Evolutionary conservation across 1,140 invertebrate genomes (phyloP).

Genomic region (Scylla paramamosain): DNA sequence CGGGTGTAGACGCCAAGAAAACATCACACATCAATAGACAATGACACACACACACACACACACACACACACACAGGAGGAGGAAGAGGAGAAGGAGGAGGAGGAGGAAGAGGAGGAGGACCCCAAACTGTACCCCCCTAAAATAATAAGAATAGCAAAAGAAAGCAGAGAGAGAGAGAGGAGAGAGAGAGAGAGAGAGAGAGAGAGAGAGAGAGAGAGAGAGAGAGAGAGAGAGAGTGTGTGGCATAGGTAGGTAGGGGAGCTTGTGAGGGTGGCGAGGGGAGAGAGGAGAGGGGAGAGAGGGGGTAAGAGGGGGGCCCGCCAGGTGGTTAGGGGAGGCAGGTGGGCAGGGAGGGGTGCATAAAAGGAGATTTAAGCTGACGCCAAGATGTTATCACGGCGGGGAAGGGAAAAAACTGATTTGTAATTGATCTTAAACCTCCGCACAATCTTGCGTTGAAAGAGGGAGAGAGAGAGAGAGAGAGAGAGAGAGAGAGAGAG

Average conservation of each 20-base stretch:
- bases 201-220: neutral
- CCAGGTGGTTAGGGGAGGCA: neutral
- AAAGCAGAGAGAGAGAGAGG: too few relatives aligned
- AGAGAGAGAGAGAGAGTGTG: neutral
- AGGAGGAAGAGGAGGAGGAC: too few relatives aligned
- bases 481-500: neutral
- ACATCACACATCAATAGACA: neutral
- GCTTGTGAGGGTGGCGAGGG: neutral
- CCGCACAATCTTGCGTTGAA: neutral
- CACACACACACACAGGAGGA: neutral
- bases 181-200: too few relatives aligned
- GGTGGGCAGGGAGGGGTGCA: neutral
- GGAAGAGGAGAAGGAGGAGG: too few relatives aligned
- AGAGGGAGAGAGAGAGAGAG: neutral
- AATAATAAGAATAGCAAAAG: too few relatives aligned
- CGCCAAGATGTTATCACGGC: neutral
- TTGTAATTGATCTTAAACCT: slow-evolving; percentile 5
- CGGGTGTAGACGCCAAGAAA: too few relatives aligned
- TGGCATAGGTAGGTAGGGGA: too few relatives aligned
- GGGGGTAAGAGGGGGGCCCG: neutral
- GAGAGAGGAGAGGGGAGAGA: neutral
- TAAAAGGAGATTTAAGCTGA: neutral
- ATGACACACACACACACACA: neutral
- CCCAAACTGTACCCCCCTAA: too few relatives aligned
- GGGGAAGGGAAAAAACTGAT: neutral